Base-by-base conservation (phyloP, 1,140 invertebrate species). In the Drosophila miranda region DNA sequence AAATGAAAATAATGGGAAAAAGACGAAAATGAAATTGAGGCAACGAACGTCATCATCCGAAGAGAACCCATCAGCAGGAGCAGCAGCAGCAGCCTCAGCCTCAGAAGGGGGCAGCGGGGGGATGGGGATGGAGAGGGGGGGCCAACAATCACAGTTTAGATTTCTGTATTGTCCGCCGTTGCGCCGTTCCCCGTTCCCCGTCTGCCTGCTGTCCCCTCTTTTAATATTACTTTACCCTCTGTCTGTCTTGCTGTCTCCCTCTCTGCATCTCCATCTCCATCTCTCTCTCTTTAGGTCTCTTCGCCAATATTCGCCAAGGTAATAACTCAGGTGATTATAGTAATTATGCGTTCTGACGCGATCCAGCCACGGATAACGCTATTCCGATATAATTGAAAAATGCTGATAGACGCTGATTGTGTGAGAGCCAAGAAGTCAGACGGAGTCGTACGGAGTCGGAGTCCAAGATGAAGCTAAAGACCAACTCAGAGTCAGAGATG, bases 371-470 rank as follows among this genome's bases (percentile, higher is more conserved):
- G 89, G 88, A 90, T 90, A 90, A 90, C 89, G 89, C 89, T 90
- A 90, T 90, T 90, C 73, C 89, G 89, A 90, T 90, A 90, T 90
- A 90, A 90, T 90, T 90, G 89, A 90, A 90, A 90, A 90, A 90
- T 90, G 83, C 84, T 90, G 89, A 90, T 90, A 90, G 89, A 90
- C 89, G 75, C 86, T 90, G 84, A 90, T 90, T 90, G 84, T 90
- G 81, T 75, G 61, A 75, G 61, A 75, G 60, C 71, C 52, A 19
- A 67, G 49, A 54, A 59, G 46, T 51, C 49, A 51, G 49, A 51
- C 28, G 16, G 5, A 52, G 14, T 54, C 42, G 16, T 16, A 16
- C 16, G 23, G 28, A 68, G 51, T 69, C 44, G 51, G 38, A 44
- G 46, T 53, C 38, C 50, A 6, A 44, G 41, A 23, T 55, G 53